Conservation (phyloP, 2,113 vertebrate species). For the Cynoglossus semilaevis region DNA sequence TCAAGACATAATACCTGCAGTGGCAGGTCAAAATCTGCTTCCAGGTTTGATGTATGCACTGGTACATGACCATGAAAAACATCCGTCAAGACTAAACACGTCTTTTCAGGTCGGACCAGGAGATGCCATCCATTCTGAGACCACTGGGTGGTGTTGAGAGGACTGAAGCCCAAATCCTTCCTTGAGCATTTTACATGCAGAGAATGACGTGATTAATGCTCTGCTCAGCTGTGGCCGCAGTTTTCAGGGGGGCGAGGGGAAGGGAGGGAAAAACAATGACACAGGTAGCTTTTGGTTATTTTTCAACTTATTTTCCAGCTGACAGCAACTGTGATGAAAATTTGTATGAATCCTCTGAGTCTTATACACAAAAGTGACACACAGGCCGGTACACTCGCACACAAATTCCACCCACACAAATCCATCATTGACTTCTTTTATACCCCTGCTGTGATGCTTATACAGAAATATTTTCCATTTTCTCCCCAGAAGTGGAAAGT, state of each 20-base stretch:
- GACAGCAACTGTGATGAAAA: slow-evolving; percentile 41
- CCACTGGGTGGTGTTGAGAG: slow-evolving; percentile 38
- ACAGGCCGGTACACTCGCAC: background rate
- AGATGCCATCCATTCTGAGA: slow-evolving; percentile 54
- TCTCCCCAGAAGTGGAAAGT: slow-evolving; percentile 13
- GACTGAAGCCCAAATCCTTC: slow-evolving; percentile 62
- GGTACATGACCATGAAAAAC: slow-evolving; percentile 54
- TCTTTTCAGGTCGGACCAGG: slow-evolving; percentile 20
- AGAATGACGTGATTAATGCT: slow-evolving; percentile 63
- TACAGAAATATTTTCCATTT: slow-evolving; percentile 36
- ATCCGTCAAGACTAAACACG: slow-evolving; percentile 27
- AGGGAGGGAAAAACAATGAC: slow-evolving; percentile 40
- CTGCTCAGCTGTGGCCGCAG: slow-evolving; percentile 32
- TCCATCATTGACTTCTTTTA: slow-evolving; percentile 10
- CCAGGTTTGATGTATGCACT: slow-evolving; percentile 42
- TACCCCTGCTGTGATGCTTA: slow-evolving; percentile 4
- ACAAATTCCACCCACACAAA: slow-evolving; percentile 9
- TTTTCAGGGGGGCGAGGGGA: slow-evolving; percentile 6
- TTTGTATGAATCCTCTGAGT: slow-evolving; percentile 51
- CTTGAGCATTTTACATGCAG: slow-evolving; percentile 45
- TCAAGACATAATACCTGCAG: background rate
- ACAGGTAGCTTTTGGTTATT: slow-evolving; percentile 39
- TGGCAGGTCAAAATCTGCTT: slow-evolving; percentile 37
- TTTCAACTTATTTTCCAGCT: slow-evolving; percentile 25
- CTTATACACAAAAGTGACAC: slow-evolving; percentile 1